Percentiles rank a stretch among this genome's conserved stretches.
phyloP scores from a whole-genome alignment of 2,888 invertebrate species.

The Ennomos quercinarius region DNA sequence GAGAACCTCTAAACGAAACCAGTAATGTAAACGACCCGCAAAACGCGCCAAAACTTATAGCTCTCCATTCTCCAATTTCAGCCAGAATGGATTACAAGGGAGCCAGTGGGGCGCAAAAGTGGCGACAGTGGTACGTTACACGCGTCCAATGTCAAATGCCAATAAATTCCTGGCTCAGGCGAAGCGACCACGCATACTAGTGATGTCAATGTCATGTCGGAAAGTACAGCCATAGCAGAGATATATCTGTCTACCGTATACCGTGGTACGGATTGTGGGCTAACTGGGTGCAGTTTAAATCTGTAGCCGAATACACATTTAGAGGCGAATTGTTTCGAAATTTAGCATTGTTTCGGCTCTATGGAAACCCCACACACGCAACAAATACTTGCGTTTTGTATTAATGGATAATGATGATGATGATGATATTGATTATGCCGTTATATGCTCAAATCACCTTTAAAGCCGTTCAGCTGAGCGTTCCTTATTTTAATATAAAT shows the following conservation, averaged over 20 bases:
- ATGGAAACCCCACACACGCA: not conserved
- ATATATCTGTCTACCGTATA: too few species aligned
- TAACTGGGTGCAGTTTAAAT: not conserved
- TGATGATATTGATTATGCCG: too few species aligned
- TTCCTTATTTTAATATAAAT: too few species aligned
- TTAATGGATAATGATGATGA: too few species aligned
- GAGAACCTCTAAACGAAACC: slow-evolving; percentile 4
- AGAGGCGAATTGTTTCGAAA: too few species aligned
- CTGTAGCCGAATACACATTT: not conserved
- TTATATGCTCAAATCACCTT: too few species aligned
- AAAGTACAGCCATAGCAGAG: not conserved
- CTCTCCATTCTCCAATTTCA: slow-evolving; percentile 38
- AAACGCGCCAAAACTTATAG: slow-evolving; percentile 27
- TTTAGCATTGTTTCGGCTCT: not conserved
- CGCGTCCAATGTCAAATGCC: slow-evolving; percentile 50
- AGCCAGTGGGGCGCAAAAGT: slow-evolving; percentile 39
- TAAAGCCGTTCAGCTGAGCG: too few species aligned
- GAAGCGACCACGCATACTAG: slow-evolving; percentile 16
- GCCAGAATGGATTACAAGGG: slow-evolving; percentile 47
- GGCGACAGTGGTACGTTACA: slow-evolving; percentile 41
- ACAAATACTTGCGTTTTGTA: too few species aligned
- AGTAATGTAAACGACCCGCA: slow-evolving; percentile 23
- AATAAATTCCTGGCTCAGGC: slow-evolving; percentile 42
- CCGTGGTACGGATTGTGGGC: not conserved
- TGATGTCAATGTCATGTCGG: slow-evolving; percentile 16